Evolutionary conservation across 2,113 vertebrate genomes (phyloP), one percentile per base, ranked within the genome.

Genomic region (Columbina picui): DNA sequence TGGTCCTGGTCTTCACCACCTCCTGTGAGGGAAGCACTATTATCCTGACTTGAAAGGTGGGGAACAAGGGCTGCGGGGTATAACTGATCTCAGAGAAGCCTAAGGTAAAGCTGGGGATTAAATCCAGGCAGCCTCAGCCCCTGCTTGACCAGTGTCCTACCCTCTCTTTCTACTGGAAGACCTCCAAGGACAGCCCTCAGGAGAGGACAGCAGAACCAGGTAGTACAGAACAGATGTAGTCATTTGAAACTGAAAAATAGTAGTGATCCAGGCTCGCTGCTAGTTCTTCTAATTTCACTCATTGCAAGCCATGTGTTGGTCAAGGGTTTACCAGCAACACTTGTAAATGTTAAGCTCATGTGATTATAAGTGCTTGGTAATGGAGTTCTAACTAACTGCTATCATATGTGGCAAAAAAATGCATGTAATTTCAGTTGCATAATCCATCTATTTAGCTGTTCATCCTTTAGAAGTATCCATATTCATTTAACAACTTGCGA

Each of bases 1-100:
- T 19, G 25, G 17, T 52, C 71, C 59, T 39, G 22, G 63, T 73
- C 69, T 69, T 70, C 41, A 38, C 50, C 53, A 29, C 12, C 61
- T 55, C 52, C 61, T 41, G 56, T 2, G 3, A 64, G 41, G 27
- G 18, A 65, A 57, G 65, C 0, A 0, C 25, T 26, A 0, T 41
- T 29, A 18, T 41, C 61, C 56, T 55, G 17, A 49, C 34, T 34
- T 56, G 36, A 60, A 80, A 60, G 32, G 41, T 65, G 75, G 9
- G 19, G 38, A 69, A 26, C 25, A 30, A 76, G 43, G n/a, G 53
- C 52, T 56, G 7, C 0, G 1, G 14, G 19, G 22, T 63, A 18
- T 55, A 70, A 61, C 9, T 70, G 8, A 30, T 55, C 67, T 77
- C 63, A n/a, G 3, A 36, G 52, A 61, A 75, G 21, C 27, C 56